Evolutionary conservation across 1,140 invertebrate genomes (phyloP), one percentile per base, ranked within the genome.

Genomic region (Matsumurasca onukii): DNA sequence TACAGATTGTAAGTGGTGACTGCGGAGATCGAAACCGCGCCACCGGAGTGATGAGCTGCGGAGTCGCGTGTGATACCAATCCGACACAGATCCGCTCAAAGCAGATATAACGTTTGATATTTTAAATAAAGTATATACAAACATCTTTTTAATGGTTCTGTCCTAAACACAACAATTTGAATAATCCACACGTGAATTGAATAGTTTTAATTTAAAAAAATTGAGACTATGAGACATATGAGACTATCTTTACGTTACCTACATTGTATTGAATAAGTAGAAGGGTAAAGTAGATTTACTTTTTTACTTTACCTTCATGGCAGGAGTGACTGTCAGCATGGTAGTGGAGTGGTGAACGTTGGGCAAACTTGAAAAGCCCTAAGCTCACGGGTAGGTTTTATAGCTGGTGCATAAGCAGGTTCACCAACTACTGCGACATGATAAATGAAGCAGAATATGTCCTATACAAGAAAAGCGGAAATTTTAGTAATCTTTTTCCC

Each of bases 311-410:
- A 61, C 57, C 57, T 61, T 39, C 52, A 66, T 65, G 24, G 48
- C 25, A 51, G 66, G 66, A 5, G 66, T 52, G 5, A 67, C 39
- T 52, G 66, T 29, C 17, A 51, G 66, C 66, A 67, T 67, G 30
- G 66, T 52, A 30, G 39, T 49, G n/a, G 51, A n/a, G 49, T 29
- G n/a, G n/a, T n/a, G n/a, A n/a, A 67, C 30, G 45, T 49, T 63
- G 59, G 17, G 24, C 31, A 63, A 31, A 17, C 31, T 29, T 63
- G 59, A 1, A 63, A 29, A 20, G 3, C 27, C 24, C 59, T 29
- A 17, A 63, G 17, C 17, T 67, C 30, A 3, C 3, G 3, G 20
- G 66, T 15, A 15, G 30, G 49, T n/a, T 67, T 52, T 29, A 67
- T 55, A 63, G 59, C 29, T 3, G 48, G 48, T n/a, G 48, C 30